These are phyloP conservation scores for Diplodus puntazzo DNA, from an alignment of 2,797 vertebrate species.

Conservation along the genomic window DNA sequence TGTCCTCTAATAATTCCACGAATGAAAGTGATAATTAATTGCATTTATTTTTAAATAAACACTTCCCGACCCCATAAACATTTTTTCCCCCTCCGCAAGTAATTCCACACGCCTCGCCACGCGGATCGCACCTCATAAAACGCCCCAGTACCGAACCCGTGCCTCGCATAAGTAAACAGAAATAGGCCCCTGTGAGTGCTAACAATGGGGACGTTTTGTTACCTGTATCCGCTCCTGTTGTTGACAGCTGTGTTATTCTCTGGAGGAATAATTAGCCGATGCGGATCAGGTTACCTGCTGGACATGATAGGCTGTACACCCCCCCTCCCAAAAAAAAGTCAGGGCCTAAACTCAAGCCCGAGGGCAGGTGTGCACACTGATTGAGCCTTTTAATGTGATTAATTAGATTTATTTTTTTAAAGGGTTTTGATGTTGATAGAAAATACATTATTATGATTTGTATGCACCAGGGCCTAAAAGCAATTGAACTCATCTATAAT, in stretches of 20 bases:
- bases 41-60: conserved; percentile 45
- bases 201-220: conserved; percentile 50
- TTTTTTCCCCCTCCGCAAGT: background rate
- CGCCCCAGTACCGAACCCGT: conserved; percentile 38
- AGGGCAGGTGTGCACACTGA: conserved; percentile 14
- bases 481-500: background rate
- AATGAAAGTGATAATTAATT: conserved; percentile 46
- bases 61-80: conserved; percentile 13
- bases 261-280: conserved; percentile 48
- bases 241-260: conserved; percentile 42
- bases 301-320: conserved; percentile 28
- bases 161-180: conserved; percentile 53
- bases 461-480: background rate
- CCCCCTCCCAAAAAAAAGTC: background rate
- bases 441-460: background rate
- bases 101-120: conserved; percentile 38
- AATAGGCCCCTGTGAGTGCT: conserved; percentile 41
- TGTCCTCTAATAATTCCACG: background rate
- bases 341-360: conserved; percentile 47
- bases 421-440: background rate
- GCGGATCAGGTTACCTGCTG: conserved; percentile 49
- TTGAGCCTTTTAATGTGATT: background rate
- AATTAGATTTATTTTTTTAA: no score
- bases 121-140: conserved; percentile 62
- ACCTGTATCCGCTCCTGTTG: conserved; percentile 34